phyloP scores from a whole-genome alignment of 2,888 invertebrate species.

The Nephrotoma flavescens region DNA sequence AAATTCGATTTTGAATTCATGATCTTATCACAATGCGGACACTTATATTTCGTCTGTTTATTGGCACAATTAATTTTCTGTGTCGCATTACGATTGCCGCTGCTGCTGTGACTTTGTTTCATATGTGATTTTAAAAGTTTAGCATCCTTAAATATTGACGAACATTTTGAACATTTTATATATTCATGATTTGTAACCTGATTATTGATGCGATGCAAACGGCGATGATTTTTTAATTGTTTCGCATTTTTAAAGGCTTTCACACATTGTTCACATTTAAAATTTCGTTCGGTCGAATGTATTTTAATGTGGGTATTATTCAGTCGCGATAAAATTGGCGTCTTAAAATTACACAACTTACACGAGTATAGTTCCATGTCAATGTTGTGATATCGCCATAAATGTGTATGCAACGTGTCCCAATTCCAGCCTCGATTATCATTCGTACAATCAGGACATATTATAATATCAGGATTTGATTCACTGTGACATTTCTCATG shows the following conservation, averaged over 20 bases:
- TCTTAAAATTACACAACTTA: slow-evolving; percentile 58
- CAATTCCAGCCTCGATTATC: slow-evolving; percentile 38
- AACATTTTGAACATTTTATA: slow-evolving; percentile 31
- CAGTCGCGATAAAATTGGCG: slow-evolving; percentile 51
- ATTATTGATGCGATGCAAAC: slow-evolving; percentile 32
- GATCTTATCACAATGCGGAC: slow-evolving; percentile 29
- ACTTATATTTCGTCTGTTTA: slow-evolving; percentile 39
- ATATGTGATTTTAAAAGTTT: slow-evolving; percentile 37
- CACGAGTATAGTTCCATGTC: slow-evolving; percentile 70
- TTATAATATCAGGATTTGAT: slow-evolving; percentile 23
- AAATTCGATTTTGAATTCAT: slow-evolving; percentile 35
- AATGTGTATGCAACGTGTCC: slow-evolving; percentile 57
- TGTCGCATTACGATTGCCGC: neutral
- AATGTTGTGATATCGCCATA: slow-evolving; percentile 62
- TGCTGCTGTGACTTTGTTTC: slow-evolving; percentile 34
- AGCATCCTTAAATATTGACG: slow-evolving; percentile 24
- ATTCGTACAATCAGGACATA: slow-evolving; percentile 50
- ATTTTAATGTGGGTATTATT: slow-evolving; percentile 61
- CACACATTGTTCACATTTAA: slow-evolving; percentile 46
- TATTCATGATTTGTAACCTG: slow-evolving; percentile 15
- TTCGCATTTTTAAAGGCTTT: slow-evolving; percentile 67
- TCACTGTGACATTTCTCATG: slow-evolving; percentile 26
- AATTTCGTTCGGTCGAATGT: slow-evolving; percentile 43
- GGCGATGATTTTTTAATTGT: slow-evolving; percentile 63
- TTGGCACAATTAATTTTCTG: slow-evolving; percentile 25